Evolutionary conservation across 2,888 invertebrate genomes (phyloP).

Genomic region (Cryptops parisi): DNA sequence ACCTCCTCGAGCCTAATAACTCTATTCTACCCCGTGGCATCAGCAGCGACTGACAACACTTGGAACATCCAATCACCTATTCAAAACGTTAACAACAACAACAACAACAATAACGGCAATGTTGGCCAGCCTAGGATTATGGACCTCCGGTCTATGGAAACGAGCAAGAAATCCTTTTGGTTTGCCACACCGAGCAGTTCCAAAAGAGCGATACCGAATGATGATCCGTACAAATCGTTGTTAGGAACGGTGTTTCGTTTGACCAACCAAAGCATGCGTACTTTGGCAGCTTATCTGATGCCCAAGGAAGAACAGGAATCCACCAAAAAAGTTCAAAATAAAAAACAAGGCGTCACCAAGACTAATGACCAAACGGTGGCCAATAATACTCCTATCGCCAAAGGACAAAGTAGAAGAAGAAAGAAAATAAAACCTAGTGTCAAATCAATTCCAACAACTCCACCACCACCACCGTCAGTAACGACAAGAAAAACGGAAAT

Average conservation of each 20-base stretch:
- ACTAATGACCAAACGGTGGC: background rate
- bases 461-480: no score
- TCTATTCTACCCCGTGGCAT: no score
- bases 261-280: background rate
- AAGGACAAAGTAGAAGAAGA: background rate
- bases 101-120: no score
- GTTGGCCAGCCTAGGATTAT: no score
- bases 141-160: no score
- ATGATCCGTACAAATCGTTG: background rate
- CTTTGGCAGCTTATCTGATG: background rate
- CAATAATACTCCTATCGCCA: background rate
- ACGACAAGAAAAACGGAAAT: background rate
- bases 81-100: no score
- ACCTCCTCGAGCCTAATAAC: no score
- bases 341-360: background rate
- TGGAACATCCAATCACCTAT: no score
- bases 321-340: background rate
- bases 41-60: no score
- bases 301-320: background rate
- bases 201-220: no score
- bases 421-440: background rate
- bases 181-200: no score
- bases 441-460: background rate
- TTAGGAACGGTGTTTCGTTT: background rate
- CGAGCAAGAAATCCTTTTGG: no score